These are phyloP conservation scores for Phyto melanocephala DNA, from an alignment of 2,888 invertebrate genomes.

Conservation along the genomic window DNA sequence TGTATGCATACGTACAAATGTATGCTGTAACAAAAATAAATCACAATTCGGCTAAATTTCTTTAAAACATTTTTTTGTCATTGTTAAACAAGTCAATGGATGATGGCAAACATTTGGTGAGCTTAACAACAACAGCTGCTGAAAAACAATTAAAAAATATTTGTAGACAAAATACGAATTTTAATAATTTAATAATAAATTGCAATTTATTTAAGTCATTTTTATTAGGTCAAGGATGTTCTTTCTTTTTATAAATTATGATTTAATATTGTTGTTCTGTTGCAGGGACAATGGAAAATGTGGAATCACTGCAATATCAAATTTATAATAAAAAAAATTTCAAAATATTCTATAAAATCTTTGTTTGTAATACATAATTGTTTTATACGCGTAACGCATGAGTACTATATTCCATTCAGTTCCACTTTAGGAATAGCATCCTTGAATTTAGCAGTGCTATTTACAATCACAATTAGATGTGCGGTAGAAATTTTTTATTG, in stretches of 20 bases:
- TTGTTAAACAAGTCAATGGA: neutral
- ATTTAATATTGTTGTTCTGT: neutral
- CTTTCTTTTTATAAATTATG: neutral
- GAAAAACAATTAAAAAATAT: neutral
- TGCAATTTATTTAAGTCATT: neutral
- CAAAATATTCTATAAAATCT: too few relatives aligned
- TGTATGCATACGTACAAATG: too few relatives aligned
- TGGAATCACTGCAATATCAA: too few relatives aligned
- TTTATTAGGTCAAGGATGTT: constrained; percentile 6
- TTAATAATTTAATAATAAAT: neutral
- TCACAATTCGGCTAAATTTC: neutral
- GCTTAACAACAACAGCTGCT: neutral
- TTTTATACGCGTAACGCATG: too few relatives aligned
- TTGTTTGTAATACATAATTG: too few relatives aligned
- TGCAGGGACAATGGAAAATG: too few relatives aligned
- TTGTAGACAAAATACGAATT: neutral
- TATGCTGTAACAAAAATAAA: constrained; percentile 24
- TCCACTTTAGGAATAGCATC: too few relatives aligned
- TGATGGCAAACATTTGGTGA: constrained; percentile 39
- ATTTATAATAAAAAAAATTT: too few relatives aligned
- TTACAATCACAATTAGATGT: too few relatives aligned
- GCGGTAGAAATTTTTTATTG: too few relatives aligned
- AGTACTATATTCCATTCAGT: too few relatives aligned
- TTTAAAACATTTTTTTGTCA: neutral
- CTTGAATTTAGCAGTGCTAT: too few relatives aligned